These are phyloP conservation scores for Streptopelia turtur DNA, from an alignment of 2,797 vertebrate genomes.

Conservation along the genomic window DNA sequence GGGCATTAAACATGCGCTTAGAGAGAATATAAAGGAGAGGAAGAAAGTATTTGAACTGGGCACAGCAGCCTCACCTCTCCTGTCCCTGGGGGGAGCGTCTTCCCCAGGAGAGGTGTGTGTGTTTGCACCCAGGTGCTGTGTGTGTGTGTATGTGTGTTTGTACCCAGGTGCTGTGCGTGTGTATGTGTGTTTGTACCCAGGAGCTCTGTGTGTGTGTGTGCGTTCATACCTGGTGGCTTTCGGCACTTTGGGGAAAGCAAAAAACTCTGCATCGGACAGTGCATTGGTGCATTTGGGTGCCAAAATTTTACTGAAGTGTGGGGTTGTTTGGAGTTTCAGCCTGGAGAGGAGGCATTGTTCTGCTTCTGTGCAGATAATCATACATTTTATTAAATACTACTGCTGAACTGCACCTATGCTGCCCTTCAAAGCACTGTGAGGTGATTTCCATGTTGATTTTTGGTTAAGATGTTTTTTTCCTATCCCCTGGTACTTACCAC, in stretches of 20 bases:
- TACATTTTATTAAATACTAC: not conserved
- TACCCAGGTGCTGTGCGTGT: no score
- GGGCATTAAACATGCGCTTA: not conserved
- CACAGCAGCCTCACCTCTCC: not conserved
- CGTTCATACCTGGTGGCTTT: not conserved
- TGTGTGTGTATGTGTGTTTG: not conserved
- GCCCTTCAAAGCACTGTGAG: not conserved
- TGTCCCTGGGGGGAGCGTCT: not conserved
- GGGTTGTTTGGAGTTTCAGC: not conserved
- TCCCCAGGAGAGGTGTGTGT: not conserved
- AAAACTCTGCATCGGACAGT: not conserved
- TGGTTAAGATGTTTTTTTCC: not conserved
- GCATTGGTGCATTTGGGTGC: not conserved
- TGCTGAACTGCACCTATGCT: not conserved
- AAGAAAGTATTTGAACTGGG: not conserved
- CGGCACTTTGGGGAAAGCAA: not conserved
- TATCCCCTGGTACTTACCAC: not conserved
- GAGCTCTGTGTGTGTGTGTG: no score
- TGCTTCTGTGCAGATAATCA: not conserved
- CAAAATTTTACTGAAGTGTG: not conserved
- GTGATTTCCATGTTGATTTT: not conserved
- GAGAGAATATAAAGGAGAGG: not conserved
- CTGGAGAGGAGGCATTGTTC: not conserved
- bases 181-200: not conserved
- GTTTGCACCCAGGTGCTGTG: no score